Evolutionary conservation across 2,888 invertebrate species (phyloP).

Genomic region (Lasioglossum villosulum): DNA sequence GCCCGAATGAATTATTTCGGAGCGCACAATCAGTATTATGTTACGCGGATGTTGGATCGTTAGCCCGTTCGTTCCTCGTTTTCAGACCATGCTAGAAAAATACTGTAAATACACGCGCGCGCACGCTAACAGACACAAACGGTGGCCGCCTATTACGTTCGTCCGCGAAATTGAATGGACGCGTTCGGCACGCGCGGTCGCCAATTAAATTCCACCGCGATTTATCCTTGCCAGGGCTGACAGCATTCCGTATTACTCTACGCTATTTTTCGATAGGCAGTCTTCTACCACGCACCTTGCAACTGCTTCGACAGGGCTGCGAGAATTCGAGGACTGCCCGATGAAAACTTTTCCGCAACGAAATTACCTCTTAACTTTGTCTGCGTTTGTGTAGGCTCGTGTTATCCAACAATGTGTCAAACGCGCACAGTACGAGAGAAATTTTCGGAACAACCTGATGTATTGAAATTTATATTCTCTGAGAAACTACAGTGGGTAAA

Average conservation of each 20-base stretch:
- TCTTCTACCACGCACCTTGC: background rate
- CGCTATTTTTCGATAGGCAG: background rate
- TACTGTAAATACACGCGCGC: background rate
- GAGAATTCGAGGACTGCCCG: background rate
- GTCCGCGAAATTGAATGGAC: slow-evolving; percentile 38
- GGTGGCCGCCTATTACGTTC: slow-evolving; percentile 9
- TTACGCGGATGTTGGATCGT: background rate
- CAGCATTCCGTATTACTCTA: slow-evolving; percentile 45
- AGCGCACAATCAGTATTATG: slow-evolving; percentile 18
- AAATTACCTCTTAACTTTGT: no score
- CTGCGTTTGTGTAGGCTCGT: no score
- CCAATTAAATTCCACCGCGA: slow-evolving; percentile 48
- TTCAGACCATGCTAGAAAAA: background rate
- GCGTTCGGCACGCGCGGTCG: slow-evolving; percentile 39
- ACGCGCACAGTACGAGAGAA: no score
- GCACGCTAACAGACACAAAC: background rate
- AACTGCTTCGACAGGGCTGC: background rate
- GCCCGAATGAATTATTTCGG: slow-evolving; percentile 32
- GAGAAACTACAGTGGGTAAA: no score
- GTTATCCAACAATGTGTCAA: no score
- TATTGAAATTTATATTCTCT: no score
- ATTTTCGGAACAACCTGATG: no score
- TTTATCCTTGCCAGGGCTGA: slow-evolving; percentile 37
- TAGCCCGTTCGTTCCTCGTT: slow-evolving; percentile 4
- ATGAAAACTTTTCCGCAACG: background rate